Percentiles rank a stretch among this genome's conserved stretches.
phyloP scores from a whole-genome alignment of 2,888 invertebrate species.

The Liopterus haemorrhoidalis region DNA sequence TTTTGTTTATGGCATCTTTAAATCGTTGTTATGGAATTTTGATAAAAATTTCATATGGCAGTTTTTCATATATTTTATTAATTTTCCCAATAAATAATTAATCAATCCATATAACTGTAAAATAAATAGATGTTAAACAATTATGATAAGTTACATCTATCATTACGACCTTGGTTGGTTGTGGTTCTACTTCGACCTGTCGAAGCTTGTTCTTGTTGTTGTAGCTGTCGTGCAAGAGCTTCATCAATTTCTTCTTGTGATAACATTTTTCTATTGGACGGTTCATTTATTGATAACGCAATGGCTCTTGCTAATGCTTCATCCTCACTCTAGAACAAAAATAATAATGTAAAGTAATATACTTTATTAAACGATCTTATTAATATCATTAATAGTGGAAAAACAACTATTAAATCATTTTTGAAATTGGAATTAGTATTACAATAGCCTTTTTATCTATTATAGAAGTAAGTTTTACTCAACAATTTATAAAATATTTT shows the following conservation, averaged over 20 bases:
- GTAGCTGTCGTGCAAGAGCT: constrained; percentile 50
- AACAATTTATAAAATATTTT: no score
- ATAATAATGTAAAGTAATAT: no score
- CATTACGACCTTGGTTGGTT: constrained; percentile 38
- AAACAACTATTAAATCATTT: no score
- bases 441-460: no score
- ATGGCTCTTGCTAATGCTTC: constrained; percentile 84
- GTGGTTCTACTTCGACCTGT: constrained; percentile 29
- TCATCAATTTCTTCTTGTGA: constrained; percentile 45
- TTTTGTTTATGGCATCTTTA: no score
- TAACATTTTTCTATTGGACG: constrained; percentile 38
- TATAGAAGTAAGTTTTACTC: no score
- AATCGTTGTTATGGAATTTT: no score
- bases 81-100: constrained; percentile 1
- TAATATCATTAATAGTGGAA: no score
- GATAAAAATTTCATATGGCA: constrained; percentile 19
- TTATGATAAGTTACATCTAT: constrained; percentile 47
- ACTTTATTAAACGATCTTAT: no score
- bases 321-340: constrained; percentile 67
- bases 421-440: no score
- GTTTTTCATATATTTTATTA: constrained; percentile 3
- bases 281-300: constrained; percentile 65
- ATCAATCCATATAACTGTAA: background rate
- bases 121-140: background rate
- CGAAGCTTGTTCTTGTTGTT: constrained; percentile 35